Conservation (phyloP, 2,797 vertebrate genomes). For the Nasua narica region DNA sequence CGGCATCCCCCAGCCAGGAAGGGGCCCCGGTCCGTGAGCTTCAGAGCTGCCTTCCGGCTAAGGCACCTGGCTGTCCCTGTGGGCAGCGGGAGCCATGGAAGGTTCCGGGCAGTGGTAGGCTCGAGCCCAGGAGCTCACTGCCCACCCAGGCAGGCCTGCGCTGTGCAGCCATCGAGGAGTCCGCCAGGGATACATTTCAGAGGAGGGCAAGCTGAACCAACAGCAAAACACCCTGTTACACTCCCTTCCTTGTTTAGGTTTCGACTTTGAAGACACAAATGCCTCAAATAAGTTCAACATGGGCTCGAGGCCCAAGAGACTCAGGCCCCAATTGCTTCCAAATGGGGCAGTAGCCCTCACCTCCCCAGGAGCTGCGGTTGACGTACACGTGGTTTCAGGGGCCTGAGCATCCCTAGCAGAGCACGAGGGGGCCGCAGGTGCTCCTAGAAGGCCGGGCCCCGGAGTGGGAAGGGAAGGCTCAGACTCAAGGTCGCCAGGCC, state of each 20-base stretch:
- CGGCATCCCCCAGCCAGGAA: background rate
- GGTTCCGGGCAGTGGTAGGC: background rate
- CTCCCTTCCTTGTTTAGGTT: conserved; percentile 72
- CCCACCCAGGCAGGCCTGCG: background rate
- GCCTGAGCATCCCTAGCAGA: background rate
- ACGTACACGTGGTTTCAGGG: background rate
- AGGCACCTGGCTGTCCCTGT: background rate
- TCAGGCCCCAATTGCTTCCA: conserved; percentile 72
- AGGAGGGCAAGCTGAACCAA: background rate
- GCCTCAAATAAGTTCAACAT: conserved; percentile 76
- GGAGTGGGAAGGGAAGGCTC: background rate
- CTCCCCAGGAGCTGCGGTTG: background rate
- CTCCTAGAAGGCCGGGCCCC: background rate
- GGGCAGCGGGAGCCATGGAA: background rate
- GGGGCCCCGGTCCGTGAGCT: background rate
- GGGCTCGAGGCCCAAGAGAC: conserved; percentile 57
- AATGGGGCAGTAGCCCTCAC: conserved; percentile 49
- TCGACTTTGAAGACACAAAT: conserved; percentile 69
- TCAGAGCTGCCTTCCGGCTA: background rate
- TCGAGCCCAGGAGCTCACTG: background rate
- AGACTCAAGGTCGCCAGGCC: background rate
- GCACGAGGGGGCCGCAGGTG: fast-evolving
- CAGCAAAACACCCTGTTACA: conserved; percentile 43
- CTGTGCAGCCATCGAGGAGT: background rate
- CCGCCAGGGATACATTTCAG: background rate